Evolutionary conservation across 1,140 invertebrate genomes (phyloP), one percentile per base, ranked within the genome.

Genomic region (Aphelenchoides besseyi): DNA sequence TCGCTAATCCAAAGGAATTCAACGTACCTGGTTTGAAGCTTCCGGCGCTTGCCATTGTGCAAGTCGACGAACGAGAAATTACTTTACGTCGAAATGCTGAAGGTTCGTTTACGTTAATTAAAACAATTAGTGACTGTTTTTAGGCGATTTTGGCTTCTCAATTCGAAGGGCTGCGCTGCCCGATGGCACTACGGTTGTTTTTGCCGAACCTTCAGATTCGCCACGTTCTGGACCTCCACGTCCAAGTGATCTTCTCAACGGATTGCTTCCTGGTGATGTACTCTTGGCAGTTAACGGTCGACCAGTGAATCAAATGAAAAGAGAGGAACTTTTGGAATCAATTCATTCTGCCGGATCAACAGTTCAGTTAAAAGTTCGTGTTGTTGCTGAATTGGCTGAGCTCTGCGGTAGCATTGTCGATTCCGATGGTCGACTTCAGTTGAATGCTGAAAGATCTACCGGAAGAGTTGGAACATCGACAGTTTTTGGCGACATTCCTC

Each of bases 101-200:
- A 5, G 76, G 76, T 78, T 55, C 9, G 54, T 35, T 0, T 18
- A 64, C 30, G 12, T n/a, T 74, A 12, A 33, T 36, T n/a, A 69
- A 18, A 33, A 36, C 1, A 8, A 78, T 57, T 63, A 33, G 67
- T 77, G 2, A n/a, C 32, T 33, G 8, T 23, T 67, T 70, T 33
- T 91, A 23, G 93, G 92, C 74, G 94, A 95, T 85, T 97, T 96
- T 85, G 94, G 94, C 0, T 96, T 97, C 82, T 94, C 92, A 52
- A 86, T 97, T 59, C 88, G 94, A n/a, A 89, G 93, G 75, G 91
- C 91, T 92, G 48, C 88, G 8, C 30, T 59, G 3, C 30, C n/a
- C 23, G 54, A 52, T 30, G 30, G 26, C 28, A 89, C 90, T 73
- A 89, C 91, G 33, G 91, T 95, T 1, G 92, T 94, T 59, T 92